phyloP scores from a whole-genome alignment of 2,888 invertebrate species.

The Orchesella flavescens region DNA sequence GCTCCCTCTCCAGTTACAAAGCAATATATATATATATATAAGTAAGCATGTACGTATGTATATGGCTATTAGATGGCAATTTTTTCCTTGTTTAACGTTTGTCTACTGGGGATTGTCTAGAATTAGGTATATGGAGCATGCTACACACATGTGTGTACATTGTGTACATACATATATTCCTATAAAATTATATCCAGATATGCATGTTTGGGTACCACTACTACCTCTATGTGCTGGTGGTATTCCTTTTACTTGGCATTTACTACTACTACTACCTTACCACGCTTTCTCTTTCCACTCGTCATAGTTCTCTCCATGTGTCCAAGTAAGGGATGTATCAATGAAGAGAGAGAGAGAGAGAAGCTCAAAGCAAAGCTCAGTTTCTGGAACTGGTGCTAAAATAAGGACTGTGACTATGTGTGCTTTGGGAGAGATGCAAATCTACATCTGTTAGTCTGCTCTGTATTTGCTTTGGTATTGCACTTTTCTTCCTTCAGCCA shows the following conservation, averaged over 20 bases:
- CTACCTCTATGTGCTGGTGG: background rate
- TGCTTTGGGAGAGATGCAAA: background rate
- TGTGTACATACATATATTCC: background rate
- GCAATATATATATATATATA: slow-evolving; percentile 2
- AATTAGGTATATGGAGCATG: slow-evolving; percentile 56
- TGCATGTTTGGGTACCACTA: background rate
- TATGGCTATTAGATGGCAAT: slow-evolving; percentile 13
- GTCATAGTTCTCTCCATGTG: too few species aligned
- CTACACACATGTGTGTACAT: slow-evolving; percentile 1
- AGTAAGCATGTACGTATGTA: background rate
- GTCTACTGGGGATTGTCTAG: slow-evolving; percentile 33
- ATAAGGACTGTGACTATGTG: slow-evolving; percentile 13
- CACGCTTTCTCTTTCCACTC: too few species aligned
- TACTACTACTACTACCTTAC: too few species aligned
- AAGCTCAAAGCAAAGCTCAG: too few species aligned
- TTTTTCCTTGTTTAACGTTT: slow-evolving; percentile 17
- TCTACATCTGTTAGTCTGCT: background rate
- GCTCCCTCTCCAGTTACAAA: background rate
- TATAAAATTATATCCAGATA: background rate
- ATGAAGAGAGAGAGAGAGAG: too few species aligned
- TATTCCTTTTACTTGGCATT: background rate
- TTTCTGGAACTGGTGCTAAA: slow-evolving; percentile 19
- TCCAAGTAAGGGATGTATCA: too few species aligned
- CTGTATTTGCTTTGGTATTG: slow-evolving; percentile 6
- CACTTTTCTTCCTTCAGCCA: background rate